Conservation (phyloP, 2,113 vertebrate species). For the Butorides virescens region DNA sequence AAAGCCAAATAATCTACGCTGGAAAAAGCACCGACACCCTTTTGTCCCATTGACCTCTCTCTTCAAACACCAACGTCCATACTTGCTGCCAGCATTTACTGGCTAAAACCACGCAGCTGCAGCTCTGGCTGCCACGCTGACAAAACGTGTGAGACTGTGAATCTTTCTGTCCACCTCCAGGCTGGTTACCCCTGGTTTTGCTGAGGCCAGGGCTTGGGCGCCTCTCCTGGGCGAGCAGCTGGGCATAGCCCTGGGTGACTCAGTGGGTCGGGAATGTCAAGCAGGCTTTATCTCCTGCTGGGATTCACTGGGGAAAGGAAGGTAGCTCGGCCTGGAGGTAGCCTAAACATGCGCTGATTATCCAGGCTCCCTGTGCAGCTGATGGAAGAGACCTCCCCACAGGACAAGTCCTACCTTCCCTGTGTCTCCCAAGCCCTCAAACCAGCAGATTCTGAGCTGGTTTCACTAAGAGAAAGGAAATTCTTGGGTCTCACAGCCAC, state of each 20-base stretch:
- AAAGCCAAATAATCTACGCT: not conserved
- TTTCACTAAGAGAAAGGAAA: not conserved
- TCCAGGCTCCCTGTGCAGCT: not conserved
- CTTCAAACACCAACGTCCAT: rapidly evolving
- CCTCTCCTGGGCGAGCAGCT: rapidly evolving
- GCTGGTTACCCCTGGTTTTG: not conserved
- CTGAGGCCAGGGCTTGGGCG: rapidly evolving
- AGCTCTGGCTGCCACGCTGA: rapidly evolving
- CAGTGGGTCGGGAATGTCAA: not conserved
- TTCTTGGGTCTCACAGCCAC: not conserved
- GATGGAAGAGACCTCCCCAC: not conserved
- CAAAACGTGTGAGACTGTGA: rapidly evolving
- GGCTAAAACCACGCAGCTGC: rapidly evolving
- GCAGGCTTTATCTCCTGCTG: not conserved
- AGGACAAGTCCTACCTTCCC: not conserved
- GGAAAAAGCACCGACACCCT: not conserved
- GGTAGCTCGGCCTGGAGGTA: not conserved
- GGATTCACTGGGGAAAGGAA: not conserved
- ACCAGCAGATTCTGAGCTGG: not conserved
- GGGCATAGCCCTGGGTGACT: not conserved
- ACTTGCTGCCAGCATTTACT: not conserved
- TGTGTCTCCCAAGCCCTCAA: not conserved
- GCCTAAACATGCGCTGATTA: not conserved
- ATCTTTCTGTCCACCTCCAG: not conserved
- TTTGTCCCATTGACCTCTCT: not conserved